A percentile compares a stretch with the other conserved stretches of the same genome.
phyloP scores from a whole-genome alignment of 2,113 vertebrate genomes.

The Microtus pennsylvanicus region DNA sequence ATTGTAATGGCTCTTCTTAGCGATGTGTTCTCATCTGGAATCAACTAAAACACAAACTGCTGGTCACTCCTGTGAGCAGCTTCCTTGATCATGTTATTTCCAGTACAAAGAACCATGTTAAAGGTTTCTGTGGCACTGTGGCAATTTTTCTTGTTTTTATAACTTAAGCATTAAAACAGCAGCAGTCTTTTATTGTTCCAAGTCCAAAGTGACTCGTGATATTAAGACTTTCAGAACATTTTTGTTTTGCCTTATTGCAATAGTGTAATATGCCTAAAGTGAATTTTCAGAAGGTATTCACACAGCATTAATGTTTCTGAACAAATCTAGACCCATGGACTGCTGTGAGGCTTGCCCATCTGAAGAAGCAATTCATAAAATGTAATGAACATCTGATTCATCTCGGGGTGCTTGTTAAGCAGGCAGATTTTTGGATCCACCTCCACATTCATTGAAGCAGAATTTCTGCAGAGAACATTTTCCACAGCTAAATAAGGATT shows the following conservation, averaged over 20 bases:
- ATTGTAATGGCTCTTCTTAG: not conserved
- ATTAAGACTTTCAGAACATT: not conserved
- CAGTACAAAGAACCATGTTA: not conserved
- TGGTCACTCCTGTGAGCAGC: not conserved
- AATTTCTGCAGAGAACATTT: constrained; percentile 54
- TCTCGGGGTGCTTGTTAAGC: constrained; percentile 51
- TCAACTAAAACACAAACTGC: not conserved
- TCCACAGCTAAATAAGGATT: constrained; percentile 59
- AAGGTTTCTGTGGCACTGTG: not conserved
- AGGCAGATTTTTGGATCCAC: constrained; percentile 37
- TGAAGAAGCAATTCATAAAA: constrained; percentile 61
- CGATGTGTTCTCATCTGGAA: not conserved
- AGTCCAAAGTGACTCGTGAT: not conserved
- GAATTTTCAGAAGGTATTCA: not conserved
- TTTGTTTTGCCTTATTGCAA: not conserved
- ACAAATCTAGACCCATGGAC: not conserved
- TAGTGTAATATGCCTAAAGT: not conserved
- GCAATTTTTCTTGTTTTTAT: not conserved
- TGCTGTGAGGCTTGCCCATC: not conserved
- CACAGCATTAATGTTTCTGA: constrained; percentile 21
- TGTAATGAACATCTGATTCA: constrained; percentile 56
- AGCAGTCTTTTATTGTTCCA: not conserved
- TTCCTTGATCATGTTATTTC: not conserved
- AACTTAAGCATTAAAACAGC: not conserved
- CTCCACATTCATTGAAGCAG: constrained; percentile 62